Percentiles rank a stretch among this genome's conserved stretches.
phyloP scores from a whole-genome alignment of 2,797 vertebrate genomes.

The Rhinophrynus dorsalis region DNA sequence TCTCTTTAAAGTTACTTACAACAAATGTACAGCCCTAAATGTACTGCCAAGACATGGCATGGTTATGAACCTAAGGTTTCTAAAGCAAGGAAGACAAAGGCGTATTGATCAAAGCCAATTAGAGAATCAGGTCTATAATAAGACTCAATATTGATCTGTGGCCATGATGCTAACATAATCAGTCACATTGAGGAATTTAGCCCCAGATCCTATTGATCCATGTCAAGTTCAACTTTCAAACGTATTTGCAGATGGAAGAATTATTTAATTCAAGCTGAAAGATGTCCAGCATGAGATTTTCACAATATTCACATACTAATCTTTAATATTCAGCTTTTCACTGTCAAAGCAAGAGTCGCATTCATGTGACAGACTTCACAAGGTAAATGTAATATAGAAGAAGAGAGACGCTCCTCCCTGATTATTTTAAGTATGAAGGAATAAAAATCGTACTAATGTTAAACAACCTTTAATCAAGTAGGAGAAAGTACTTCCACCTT shows the following conservation, averaged over 20 bases:
- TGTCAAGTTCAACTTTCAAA: conserved; percentile 96
- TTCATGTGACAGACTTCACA: conserved; percentile 81
- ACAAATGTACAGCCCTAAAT: conserved; percentile 77
- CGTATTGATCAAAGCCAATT: conserved; percentile 92
- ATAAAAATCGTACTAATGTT: too few species aligned
- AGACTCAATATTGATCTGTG: conserved; percentile 92
- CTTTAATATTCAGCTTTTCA: conserved; percentile 66
- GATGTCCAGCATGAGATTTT: conserved; percentile 66
- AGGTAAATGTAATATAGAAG: conserved; percentile 71
- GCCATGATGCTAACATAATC: conserved; percentile 87
- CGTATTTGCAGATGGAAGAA: conserved; percentile 83
- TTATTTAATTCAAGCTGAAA: conserved; percentile 84
- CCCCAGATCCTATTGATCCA: conserved; percentile 87
- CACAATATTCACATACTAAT: conserved; percentile 67
- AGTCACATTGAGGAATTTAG: conserved; percentile 88
- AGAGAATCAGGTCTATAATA: conserved; percentile 78
- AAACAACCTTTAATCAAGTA: too few species aligned
- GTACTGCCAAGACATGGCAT: conserved; percentile 74
- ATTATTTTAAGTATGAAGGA: conserved; percentile 64
- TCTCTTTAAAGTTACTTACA: conserved; percentile 80
- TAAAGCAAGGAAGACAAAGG: conserved; percentile 91
- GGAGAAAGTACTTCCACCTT: too few species aligned
- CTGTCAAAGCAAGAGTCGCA: conserved; percentile 83
- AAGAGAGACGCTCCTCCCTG: conserved; percentile 67
- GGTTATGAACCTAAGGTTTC: conserved; percentile 71